Evolutionary conservation across 1,140 invertebrate species (phyloP).

Genomic region (Tenebrio molitor): DNA sequence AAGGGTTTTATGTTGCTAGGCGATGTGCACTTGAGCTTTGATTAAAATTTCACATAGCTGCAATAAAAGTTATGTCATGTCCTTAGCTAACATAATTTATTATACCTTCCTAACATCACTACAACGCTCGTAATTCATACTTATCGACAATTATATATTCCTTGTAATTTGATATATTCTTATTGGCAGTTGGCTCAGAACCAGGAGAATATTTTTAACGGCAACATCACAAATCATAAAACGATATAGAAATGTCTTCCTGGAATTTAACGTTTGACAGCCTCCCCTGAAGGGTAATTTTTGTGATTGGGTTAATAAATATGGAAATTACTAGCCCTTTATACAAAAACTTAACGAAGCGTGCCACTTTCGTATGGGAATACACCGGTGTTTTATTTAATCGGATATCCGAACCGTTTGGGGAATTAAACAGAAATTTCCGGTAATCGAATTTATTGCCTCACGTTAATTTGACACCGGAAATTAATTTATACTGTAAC

Average conservation of each 20-base stretch:
- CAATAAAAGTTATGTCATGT: conserved; percentile 34
- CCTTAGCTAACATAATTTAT: conserved; percentile 30
- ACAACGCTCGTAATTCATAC: conserved; percentile 26
- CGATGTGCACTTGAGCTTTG: conserved; percentile 4
- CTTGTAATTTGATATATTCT: conserved; percentile 23
- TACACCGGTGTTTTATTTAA: conserved; percentile 11
- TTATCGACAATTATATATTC: conserved; percentile 41
- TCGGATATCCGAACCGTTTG: conserved; percentile 39
- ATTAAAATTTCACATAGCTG: conserved; percentile 30
- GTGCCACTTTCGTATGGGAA: conserved; percentile 44
- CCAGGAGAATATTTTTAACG: neutral
- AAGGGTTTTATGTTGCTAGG: conserved; percentile 8
- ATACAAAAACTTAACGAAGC: conserved; percentile 37
- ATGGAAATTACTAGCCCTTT: conserved; percentile 33
- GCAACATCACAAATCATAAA: conserved; percentile 13
- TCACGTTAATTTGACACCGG: conserved; percentile 40
- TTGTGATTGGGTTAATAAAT: conserved; percentile 18
- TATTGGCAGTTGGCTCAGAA: conserved; percentile 16
- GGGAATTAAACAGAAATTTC: conserved; percentile 45
- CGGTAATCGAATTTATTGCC: conserved; percentile 44
- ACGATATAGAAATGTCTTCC: neutral
- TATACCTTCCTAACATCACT: conserved; percentile 27
- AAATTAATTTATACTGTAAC: conserved; percentile 33
- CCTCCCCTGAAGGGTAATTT: neutral
- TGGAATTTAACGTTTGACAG: conserved; percentile 7